Percentiles rank a stretch among this genome's conserved stretches.
Conservation (phyloP, 2,888 invertebrate genomes). For the Neoaliturus tenellus region DNA sequence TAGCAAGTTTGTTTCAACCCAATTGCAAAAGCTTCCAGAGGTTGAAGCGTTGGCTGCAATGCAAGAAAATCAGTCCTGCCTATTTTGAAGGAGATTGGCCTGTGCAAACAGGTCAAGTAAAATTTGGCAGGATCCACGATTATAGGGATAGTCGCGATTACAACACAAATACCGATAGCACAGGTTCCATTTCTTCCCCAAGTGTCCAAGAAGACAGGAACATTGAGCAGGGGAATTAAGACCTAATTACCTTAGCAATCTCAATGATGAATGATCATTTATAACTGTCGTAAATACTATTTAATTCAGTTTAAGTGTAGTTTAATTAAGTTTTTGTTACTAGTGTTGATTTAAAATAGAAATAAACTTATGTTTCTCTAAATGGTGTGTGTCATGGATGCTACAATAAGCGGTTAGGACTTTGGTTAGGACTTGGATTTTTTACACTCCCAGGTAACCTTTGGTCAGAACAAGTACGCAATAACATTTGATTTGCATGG, state of each 20-base stretch:
- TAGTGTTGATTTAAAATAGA: neutral
- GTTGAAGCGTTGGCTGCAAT: conserved; percentile 39
- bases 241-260: conserved; percentile 11
- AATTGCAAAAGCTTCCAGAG: conserved; percentile 41
- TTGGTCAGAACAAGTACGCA: neutral
- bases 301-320: neutral
- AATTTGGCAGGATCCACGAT: conserved; percentile 29
- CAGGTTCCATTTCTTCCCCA: conserved; percentile 37
- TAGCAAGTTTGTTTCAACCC: conserved; percentile 32
- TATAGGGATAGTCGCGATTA: conserved; percentile 27
- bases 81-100: conserved; percentile 32
- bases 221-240: conserved; percentile 20
- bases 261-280: conserved; percentile 24
- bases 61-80: conserved; percentile 34
- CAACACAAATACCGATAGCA: conserved; percentile 33
- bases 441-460: neutral
- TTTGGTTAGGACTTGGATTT: neutral
- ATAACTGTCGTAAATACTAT: conserved; percentile 25
- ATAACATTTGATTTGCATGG: neutral
- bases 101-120: conserved; percentile 23
- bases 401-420: too few relatives aligned
- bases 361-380: neutral
- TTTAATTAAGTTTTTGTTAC: neutral
- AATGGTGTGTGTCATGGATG: conserved; percentile 1
- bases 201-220: conserved; percentile 37